phyloP scores from a whole-genome alignment of 35 echinoderm and acorn worm genomes.

The Ptychodera flava region DNA sequence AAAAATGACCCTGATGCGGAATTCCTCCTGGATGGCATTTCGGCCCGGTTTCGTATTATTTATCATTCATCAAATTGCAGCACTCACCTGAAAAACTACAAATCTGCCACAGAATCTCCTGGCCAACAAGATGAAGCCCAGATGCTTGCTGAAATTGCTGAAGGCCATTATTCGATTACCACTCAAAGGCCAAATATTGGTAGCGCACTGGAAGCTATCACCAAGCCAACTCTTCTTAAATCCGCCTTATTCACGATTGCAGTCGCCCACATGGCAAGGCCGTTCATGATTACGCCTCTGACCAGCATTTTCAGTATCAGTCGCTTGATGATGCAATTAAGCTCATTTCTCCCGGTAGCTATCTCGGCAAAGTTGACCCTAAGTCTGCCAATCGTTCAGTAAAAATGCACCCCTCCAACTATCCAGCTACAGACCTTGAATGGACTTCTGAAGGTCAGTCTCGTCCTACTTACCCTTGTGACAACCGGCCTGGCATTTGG shows the following conservation, averaged over 20 bases:
- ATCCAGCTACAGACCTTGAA: background rate
- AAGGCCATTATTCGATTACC: background rate
- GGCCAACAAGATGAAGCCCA: background rate
- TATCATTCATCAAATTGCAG: background rate
- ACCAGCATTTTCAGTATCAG: background rate
- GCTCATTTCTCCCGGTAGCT: background rate
- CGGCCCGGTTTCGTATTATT: background rate
- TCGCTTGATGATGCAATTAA: background rate
- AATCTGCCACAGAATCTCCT: background rate
- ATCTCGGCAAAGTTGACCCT: background rate
- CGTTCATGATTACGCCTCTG: background rate
- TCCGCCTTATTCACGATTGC: background rate
- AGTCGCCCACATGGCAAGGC: background rate
- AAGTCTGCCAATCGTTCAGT: background rate
- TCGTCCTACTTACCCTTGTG: background rate
- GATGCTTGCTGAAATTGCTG: background rate
- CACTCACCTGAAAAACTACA: background rate
- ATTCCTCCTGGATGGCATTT: background rate
- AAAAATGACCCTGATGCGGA: background rate
- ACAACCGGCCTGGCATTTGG: background rate
- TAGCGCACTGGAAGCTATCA: background rate
- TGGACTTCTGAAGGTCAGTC: background rate
- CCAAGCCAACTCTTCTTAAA: background rate
- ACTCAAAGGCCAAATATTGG: background rate
- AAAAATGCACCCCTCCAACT: background rate